phyloP scores from a whole-genome alignment of 2,797 vertebrate species.

The Triplophysa bombifrons region DNA sequence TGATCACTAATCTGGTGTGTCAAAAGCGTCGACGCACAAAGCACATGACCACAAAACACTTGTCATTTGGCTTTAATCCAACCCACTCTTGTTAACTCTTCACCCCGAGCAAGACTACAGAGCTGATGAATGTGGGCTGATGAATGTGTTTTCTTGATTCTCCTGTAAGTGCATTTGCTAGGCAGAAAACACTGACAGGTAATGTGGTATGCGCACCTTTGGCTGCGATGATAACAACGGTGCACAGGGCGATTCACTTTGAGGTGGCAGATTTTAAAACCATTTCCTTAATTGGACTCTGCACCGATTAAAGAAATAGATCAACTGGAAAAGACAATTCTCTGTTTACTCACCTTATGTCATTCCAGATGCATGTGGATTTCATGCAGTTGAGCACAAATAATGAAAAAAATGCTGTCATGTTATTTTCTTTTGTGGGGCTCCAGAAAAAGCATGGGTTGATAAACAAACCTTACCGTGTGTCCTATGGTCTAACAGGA shows the following conservation, averaged over 20 bases:
- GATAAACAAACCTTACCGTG: too few relatives aligned
- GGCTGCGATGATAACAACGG: constrained; percentile 4
- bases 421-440: too few relatives aligned
- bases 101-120: constrained; percentile 37
- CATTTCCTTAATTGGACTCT: constrained; percentile 8
- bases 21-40: constrained; percentile 34
- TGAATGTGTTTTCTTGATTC: constrained; percentile 45
- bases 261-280: constrained; percentile 13
- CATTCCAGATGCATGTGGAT: too few relatives aligned
- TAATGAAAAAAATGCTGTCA: too few relatives aligned
- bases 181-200: constrained; percentile 33
- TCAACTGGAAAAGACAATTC: too few relatives aligned
- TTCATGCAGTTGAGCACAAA: too few relatives aligned
- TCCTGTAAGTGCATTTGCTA: constrained; percentile 37
- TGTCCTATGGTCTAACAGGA: too few relatives aligned
- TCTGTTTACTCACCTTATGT: too few relatives aligned
- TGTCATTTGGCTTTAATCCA: constrained; percentile 42
- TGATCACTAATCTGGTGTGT: constrained; percentile 30
- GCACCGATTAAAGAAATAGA: not conserved
- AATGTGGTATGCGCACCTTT: constrained; percentile 40
- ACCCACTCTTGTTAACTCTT: constrained; percentile 29
- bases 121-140: constrained; percentile 39
- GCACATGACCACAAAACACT: constrained; percentile 41
- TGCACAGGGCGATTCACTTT: constrained; percentile 1
- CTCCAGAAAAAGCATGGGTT: too few relatives aligned